phyloP scores from a whole-genome alignment of 2,888 invertebrate genomes.

The Diadromus collaris region DNA sequence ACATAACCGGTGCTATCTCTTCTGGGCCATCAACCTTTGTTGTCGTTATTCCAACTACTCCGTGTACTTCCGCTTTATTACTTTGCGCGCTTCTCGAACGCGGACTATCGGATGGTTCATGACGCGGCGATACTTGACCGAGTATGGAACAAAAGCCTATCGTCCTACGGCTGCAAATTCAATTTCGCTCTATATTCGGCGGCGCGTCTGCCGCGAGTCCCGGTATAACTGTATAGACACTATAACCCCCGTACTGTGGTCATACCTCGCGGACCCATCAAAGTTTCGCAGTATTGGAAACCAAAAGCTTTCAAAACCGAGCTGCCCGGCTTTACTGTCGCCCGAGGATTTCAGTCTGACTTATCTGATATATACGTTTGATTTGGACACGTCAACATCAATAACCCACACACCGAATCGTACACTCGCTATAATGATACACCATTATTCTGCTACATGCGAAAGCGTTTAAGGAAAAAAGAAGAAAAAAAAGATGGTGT shows the following conservation, averaged over 20 bases:
- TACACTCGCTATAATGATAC: neutral
- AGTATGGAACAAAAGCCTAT: conserved; percentile 24
- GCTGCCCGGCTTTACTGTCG: conserved; percentile 23
- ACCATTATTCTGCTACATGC: neutral
- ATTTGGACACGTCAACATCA: neutral
- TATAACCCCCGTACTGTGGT: conserved; percentile 37
- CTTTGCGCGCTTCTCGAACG: conserved; percentile 13
- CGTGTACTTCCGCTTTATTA: conserved; percentile 30
- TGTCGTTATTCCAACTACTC: conserved; percentile 16
- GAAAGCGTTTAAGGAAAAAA: neutral
- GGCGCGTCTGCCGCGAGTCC: conserved; percentile 24
- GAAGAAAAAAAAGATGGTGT: neutral
- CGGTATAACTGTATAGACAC: neutral
- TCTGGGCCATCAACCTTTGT: conserved; percentile 34
- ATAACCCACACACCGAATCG: neutral
- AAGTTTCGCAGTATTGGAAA: conserved; percentile 30
- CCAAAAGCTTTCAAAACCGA: conserved; percentile 39
- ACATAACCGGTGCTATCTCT: conserved; percentile 22
- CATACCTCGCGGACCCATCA: conserved; percentile 39
- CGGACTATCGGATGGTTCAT: conserved; percentile 25
- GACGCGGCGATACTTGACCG: conserved; percentile 20
- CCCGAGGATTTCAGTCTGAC: conserved; percentile 12
- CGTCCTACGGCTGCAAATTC: conserved; percentile 36
- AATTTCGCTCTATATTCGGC: conserved; percentile 48
- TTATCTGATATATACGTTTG: neutral